These are phyloP conservation scores for Stegodyphus mimosarum DNA, from an alignment of 1,140 invertebrate species.

Conservation along the genomic window DNA sequence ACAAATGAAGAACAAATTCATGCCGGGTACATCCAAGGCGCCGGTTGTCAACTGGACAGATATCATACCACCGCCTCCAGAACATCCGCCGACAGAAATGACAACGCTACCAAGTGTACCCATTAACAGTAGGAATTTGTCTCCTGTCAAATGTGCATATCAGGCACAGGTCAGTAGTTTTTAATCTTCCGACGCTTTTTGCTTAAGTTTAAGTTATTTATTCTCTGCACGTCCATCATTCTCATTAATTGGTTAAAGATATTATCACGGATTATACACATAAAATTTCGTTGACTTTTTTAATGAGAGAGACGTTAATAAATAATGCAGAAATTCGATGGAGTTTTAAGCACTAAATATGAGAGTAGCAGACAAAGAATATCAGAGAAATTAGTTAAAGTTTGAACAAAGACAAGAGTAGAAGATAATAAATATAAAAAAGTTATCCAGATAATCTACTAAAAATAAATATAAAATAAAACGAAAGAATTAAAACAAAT, in stretches of 20 bases:
- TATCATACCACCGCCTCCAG: conserved; percentile 81
- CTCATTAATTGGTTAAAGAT: conserved; percentile 13
- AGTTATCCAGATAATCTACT: no score
- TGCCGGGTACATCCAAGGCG: conserved; percentile 65
- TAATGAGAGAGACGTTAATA: no score
- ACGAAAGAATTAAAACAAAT: no score
- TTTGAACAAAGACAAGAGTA: no score
- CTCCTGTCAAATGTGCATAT: conserved; percentile 55
- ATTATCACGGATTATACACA: conserved; percentile 48
- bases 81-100: conserved; percentile 76
- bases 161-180: conserved; percentile 55
- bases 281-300: neutral
- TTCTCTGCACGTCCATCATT: conserved; percentile 31
- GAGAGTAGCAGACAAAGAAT: no score
- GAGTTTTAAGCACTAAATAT: no score
- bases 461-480: no score
- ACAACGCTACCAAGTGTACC: conserved; percentile 65
- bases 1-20: conserved; percentile 64
- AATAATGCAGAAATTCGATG: no score
- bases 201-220: neutral
- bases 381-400: no score
- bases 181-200: no score
- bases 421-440: no score
- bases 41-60: conserved; percentile 80
- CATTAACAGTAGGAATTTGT: conserved; percentile 36